Evolutionary conservation across 2,797 vertebrate species (phyloP), one percentile per base, ranked within the genome.

Genomic region (Lophius americanus): DNA sequence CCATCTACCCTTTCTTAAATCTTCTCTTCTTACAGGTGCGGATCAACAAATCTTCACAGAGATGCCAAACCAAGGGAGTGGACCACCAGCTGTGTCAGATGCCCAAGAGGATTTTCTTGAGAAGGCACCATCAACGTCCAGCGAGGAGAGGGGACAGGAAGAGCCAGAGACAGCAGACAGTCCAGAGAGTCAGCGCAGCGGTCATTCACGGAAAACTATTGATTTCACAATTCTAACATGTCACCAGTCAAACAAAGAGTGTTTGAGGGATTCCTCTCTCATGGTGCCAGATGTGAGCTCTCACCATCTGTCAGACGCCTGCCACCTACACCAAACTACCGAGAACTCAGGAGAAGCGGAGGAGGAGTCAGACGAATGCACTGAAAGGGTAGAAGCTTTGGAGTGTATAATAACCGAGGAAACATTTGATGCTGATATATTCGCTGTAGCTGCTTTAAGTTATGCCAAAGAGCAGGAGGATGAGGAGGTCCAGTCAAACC

Each of bases 11-110:
- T 14, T 48, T 60, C 3, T 11, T 54, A 7, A 63, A 54, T 39
- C 8, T 43, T 48, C 7, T 59, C 9, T 53, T 49, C 37, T 64
- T 43, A 56, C 51, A 90, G 88, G 57, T 56, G 61, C 73, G 0
- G 5, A 49, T 9, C 47, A 68, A 41, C 62, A 60, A 50, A 73
- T 13, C 42, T 50, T 63, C 5, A 5, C 59, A n/a, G 73, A 73
- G 3, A 12, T 48, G 49, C 37, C 41, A 35, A 4, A 58, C 49
- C 60, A 69, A 67, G 52, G 59, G 13, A 9, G 7, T 4, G 68
- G 54, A 64, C 64, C 55, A 3, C 7, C 46, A 9, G 41, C 51
- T 33, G 47, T 5, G 9, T 56, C 78, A 3, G 48, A 9, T 4
- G 35, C 39, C 41, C 10, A 2, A 37, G 66, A 74, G 10, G 41